Conservation (phyloP, 2,113 vertebrate species). For the Prietella phreatophila region DNA sequence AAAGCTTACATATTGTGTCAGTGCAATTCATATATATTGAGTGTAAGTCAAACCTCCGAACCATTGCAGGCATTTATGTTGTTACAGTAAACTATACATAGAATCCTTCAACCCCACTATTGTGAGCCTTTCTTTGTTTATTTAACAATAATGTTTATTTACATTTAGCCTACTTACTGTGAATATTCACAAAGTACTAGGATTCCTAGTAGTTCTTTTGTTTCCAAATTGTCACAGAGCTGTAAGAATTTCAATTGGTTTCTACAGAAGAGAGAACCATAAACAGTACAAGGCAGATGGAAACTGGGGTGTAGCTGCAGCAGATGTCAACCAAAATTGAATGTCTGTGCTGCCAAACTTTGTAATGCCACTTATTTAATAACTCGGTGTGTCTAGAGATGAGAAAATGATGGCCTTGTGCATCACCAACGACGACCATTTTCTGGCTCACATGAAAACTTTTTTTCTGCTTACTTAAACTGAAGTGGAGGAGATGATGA, state of each 20-base stretch:
- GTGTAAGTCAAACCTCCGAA: neutral
- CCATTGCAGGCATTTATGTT: neutral
- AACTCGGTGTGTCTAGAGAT: neutral
- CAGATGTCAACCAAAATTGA: neutral
- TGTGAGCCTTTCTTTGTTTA: neutral
- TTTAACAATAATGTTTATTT: neutral
- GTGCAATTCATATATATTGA: neutral
- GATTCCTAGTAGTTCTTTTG: neutral
- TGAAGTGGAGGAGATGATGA: neutral
- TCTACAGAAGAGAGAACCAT: neutral
- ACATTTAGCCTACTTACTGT: neutral
- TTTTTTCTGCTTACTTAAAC: neutral
- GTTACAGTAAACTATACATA: conserved; percentile 17
- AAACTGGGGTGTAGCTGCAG: neutral
- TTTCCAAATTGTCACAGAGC: neutral
- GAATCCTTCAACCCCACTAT: neutral
- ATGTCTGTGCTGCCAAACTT: neutral
- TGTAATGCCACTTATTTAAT: neutral
- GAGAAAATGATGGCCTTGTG: neutral
- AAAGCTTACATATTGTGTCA: neutral
- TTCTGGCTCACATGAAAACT: neutral
- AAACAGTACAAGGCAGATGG: neutral
- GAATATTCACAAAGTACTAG: neutral
- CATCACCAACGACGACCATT: neutral
- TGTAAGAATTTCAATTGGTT: neutral